A percentile compares a stretch with the other conserved stretches of the same genome.
Conservation (phyloP, 2,888 invertebrate genomes). For the Vandiemenella viatica region DNA sequence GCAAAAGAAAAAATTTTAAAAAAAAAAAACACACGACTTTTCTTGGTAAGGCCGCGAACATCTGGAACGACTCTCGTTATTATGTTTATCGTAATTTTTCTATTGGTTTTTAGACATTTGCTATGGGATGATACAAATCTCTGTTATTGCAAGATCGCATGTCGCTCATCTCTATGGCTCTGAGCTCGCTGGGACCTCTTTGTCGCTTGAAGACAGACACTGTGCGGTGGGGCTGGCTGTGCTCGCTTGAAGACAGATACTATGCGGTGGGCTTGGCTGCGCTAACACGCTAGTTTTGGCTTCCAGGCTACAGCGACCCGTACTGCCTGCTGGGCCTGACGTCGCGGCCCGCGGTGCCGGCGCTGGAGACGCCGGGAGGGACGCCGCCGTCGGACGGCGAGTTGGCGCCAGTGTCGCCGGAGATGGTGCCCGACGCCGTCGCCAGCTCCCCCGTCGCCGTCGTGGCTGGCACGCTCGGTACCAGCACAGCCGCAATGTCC, state of each 20-base stretch:
- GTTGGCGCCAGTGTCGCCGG: background rate
- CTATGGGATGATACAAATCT: too few species aligned
- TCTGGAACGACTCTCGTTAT: too few species aligned
- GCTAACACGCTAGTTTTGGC: background rate
- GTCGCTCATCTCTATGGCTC: too few species aligned
- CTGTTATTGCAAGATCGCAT: too few species aligned
- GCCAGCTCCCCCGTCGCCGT: conserved; percentile 21
- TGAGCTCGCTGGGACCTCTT: too few species aligned
- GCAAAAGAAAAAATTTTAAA: too few species aligned
- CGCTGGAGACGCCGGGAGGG: conserved; percentile 10
- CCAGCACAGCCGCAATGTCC: conserved; percentile 6
- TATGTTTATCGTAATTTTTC: too few species aligned
- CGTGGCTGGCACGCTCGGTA: conserved; percentile 23
- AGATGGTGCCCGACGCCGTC: background rate
- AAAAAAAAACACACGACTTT: too few species aligned
- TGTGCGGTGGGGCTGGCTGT: background rate
- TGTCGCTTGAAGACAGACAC: background rate
- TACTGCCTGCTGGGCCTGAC: conserved; percentile 43
- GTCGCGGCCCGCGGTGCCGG: conserved; percentile 17
- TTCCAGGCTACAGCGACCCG: conserved; percentile 42
- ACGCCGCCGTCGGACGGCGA: conserved; percentile 14
- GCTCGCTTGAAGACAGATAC: background rate
- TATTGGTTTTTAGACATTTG: too few species aligned
- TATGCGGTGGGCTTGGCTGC: background rate
- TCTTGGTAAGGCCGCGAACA: too few species aligned